Conservation (phyloP, 2,888 invertebrate genomes). For the Cephalotes varians region DNA sequence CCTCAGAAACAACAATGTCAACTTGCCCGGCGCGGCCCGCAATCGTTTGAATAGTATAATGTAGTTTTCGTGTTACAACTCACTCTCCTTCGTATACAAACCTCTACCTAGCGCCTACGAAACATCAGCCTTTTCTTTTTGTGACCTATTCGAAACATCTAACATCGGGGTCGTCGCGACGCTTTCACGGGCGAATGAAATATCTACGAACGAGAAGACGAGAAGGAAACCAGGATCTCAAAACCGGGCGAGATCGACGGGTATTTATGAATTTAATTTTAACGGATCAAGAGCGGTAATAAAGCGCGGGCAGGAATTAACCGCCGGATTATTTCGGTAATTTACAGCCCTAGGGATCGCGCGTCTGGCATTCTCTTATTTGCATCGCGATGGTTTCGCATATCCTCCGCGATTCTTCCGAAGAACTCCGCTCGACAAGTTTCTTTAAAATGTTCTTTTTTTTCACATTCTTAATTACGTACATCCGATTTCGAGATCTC, state of each 20-base stretch:
- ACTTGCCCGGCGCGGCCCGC: constrained; percentile 79
- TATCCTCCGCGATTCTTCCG: background rate
- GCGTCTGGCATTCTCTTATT: constrained; percentile 76
- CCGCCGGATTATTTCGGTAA: constrained; percentile 82
- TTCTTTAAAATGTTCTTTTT: background rate
- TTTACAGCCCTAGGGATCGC: constrained; percentile 80
- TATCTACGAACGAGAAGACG: background rate
- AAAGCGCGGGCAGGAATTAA: constrained; percentile 82
- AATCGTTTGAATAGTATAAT: constrained; percentile 84
- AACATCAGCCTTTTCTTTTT: constrained; percentile 20
- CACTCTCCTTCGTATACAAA: constrained; percentile 26
- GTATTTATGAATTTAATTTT: constrained; percentile 81
- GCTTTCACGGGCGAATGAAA: background rate
- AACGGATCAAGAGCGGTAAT: constrained; percentile 79
- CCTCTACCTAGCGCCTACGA: constrained; percentile 7
- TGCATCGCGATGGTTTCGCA: constrained; percentile 66
- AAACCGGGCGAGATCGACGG: constrained; percentile 60
- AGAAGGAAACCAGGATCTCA: background rate
- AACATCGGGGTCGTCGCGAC: background rate
- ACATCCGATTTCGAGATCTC: background rate
- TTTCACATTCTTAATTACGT: background rate
- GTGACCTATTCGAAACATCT: constrained; percentile 1
- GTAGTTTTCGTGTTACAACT: constrained; percentile 80
- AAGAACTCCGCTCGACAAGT: background rate
- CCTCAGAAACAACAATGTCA: constrained; percentile 85